phyloP scores from a whole-genome alignment of 2,888 invertebrate species.

The Phortica magna region DNA sequence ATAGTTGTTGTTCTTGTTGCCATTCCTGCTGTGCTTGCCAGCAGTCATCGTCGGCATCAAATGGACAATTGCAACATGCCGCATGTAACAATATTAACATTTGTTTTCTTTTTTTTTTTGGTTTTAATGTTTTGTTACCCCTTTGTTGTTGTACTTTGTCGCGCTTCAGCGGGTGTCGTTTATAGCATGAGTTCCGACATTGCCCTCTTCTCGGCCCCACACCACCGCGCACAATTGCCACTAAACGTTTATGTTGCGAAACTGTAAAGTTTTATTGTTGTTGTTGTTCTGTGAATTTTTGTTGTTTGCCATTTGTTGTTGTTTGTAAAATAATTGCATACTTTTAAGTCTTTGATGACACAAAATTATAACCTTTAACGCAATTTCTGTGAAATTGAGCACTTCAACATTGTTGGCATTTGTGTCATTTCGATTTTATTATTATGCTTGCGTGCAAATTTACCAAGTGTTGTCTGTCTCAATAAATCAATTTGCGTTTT shows the following conservation, averaged over 20 bases:
- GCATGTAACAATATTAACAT: background rate
- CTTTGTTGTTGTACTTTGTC: background rate
- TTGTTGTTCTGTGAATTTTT: slow-evolving; percentile 10
- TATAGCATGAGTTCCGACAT: background rate
- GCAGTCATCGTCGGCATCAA: background rate
- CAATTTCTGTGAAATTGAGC: background rate
- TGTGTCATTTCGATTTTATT: background rate
- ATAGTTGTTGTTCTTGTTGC: background rate
- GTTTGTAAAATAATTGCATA: slow-evolving; percentile 10
- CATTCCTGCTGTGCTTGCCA: background rate
- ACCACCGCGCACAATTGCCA: background rate
- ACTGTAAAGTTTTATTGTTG: slow-evolving; percentile 5
- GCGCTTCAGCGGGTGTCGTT: slow-evolving; percentile 19
- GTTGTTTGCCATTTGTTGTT: background rate
- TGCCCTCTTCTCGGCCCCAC: background rate
- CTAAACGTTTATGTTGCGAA: slow-evolving; percentile 4
- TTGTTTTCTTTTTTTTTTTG: background rate
- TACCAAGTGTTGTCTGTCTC: background rate
- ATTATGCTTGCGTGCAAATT: background rate
- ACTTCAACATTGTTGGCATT: background rate
- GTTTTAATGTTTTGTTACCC: background rate
- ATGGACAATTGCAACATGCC: slow-evolving; percentile 19
- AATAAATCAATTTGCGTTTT: too few relatives aligned
- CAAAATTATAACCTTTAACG: background rate
- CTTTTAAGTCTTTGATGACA: background rate